Evolutionary conservation across 2,888 invertebrate genomes (phyloP).

Genomic region (Hipparchia sbordonii): DNA sequence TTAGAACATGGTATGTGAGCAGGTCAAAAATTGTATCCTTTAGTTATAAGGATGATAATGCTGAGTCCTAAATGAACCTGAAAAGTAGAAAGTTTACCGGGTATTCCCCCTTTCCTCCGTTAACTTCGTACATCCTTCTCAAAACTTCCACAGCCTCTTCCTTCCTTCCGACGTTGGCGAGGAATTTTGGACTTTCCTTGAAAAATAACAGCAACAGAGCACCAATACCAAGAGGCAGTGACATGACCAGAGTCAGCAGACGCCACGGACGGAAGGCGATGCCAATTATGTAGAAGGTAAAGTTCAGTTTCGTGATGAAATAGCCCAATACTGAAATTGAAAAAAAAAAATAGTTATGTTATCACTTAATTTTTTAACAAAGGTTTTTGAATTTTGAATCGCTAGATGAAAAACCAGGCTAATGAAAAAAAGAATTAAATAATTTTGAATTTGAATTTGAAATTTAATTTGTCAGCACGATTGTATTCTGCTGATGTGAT

Average conservation of each 20-base stretch:
- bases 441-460: too few species aligned
- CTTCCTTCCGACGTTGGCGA: conserved; percentile 85
- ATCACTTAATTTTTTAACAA: background rate
- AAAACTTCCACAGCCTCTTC: conserved; percentile 85
- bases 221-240: conserved; percentile 85
- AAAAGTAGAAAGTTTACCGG: conserved; percentile 50
- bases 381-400: too few species aligned
- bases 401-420: too few species aligned
- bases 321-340: conserved; percentile 63
- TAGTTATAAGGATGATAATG: too few species aligned
- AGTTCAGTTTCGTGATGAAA: conserved; percentile 66
- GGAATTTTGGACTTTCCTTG: conserved; percentile 90
- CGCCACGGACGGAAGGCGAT: conserved; percentile 69
- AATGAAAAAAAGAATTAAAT: too few species aligned
- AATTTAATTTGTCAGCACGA: too few species aligned
- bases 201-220: conserved; percentile 82
- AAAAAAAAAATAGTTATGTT: background rate
- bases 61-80: too few species aligned
- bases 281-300: conserved; percentile 58
- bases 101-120: conserved; percentile 68
- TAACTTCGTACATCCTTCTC: conserved; percentile 81
- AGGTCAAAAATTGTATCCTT: too few species aligned
- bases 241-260: conserved; percentile 71
- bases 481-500: too few species aligned
- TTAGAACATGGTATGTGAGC: too few species aligned